These are phyloP conservation scores for Steinernema khuongi DNA, from an alignment of 1,140 invertebrate genomes.

Conservation along the genomic window DNA sequence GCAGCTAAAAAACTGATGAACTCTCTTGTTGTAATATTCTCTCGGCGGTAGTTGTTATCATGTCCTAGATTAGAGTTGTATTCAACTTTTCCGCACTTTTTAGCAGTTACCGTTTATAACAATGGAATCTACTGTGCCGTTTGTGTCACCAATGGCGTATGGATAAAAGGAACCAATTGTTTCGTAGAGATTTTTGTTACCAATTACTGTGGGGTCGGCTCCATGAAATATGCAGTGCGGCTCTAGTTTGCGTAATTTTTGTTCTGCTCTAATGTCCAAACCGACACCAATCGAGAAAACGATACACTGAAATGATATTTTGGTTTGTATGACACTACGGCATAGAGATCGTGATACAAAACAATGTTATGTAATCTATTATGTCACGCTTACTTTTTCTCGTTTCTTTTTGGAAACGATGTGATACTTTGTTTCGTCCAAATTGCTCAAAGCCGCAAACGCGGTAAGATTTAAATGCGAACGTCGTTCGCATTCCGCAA, in stretches of 20 bases:
- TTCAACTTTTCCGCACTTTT: too few species aligned
- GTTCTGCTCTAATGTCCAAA: not conserved
- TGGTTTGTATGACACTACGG: too few species aligned
- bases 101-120: not conserved
- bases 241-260: not conserved
- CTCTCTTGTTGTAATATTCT: not conserved
- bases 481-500: not conserved
- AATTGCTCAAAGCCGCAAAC: not conserved
- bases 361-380: not conserved
- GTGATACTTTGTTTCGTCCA: not conserved
- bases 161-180: not conserved
- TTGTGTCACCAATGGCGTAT: not conserved
- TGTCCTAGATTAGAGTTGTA: not conserved
- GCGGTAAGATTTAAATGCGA: not conserved
- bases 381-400: not conserved
- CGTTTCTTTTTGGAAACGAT: not conserved
- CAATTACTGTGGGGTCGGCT: not conserved
- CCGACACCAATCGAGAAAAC: not conserved
- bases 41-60: too few species aligned
- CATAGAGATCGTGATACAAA: too few species aligned
- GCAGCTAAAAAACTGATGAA: not conserved
- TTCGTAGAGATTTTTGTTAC: not conserved
- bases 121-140: not conserved
- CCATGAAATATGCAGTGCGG: not conserved
- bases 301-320: too few species aligned